These are phyloP conservation scores for Haliclystus octoradiatus DNA, from an alignment of 30 jellyfish, hydroid and myxozoan genomes.

Conservation along the genomic window DNA sequence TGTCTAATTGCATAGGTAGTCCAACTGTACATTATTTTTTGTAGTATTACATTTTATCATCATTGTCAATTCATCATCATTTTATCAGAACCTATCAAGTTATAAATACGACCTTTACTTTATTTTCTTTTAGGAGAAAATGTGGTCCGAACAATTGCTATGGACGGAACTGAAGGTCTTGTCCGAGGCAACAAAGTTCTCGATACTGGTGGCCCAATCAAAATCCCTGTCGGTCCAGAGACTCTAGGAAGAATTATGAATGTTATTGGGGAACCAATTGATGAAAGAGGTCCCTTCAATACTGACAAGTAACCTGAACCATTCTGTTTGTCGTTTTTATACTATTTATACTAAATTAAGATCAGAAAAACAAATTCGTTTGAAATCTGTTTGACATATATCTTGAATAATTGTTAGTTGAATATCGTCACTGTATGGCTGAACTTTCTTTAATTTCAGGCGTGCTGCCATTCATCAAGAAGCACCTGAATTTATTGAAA, in stretches of 20 bases:
- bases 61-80: too few relatives aligned
- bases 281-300: constrained; percentile 98
- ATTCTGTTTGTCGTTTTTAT: neutral
- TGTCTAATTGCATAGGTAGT: too few relatives aligned
- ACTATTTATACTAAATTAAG: too few relatives aligned
- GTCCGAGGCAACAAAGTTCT: constrained; percentile 94
- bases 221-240: constrained; percentile 99
- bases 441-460: constrained; percentile 4
- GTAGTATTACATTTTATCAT: too few relatives aligned
- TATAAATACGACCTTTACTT: too few relatives aligned
- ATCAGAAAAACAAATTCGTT: too few relatives aligned
- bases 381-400: too few relatives aligned
- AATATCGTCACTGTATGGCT: too few relatives aligned
- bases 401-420: too few relatives aligned
- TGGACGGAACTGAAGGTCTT: constrained; percentile 99
- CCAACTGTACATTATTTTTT: too few relatives aligned
- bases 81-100: too few relatives aligned
- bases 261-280: constrained; percentile 99
- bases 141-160: constrained; percentile 99
- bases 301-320: constrained; percentile 40
- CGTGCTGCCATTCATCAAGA: constrained; percentile 98
- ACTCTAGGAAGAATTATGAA: constrained; percentile 97
- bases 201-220: constrained; percentile 97
- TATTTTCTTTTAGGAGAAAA: constrained; percentile 69
- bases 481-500: constrained; percentile 99